Evolutionary conservation across 2,797 vertebrate species (phyloP).

Genomic region (Xenopus petersii): DNA sequence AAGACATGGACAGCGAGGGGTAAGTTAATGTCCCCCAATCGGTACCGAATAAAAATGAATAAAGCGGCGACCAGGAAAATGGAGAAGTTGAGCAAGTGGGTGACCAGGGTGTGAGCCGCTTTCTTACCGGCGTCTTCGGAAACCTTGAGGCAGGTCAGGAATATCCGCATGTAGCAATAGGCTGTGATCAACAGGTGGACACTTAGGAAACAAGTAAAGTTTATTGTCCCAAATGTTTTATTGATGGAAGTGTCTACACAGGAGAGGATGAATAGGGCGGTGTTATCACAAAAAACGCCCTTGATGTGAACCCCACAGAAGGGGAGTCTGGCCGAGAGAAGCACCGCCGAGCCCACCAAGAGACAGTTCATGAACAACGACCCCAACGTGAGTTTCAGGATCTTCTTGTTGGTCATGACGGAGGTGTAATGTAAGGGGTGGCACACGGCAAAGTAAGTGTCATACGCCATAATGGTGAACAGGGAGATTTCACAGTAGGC

Average conservation of each 20-base stretch:
- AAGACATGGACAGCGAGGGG: not conserved
- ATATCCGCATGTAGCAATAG: slow-evolving; percentile 13
- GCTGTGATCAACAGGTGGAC: not conserved
- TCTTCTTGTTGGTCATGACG: slow-evolving; percentile 16
- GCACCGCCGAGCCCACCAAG: not conserved
- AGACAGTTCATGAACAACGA: not conserved
- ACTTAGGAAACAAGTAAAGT: not conserved
- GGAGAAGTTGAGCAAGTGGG: not conserved
- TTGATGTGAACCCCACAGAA: slow-evolving; percentile 27
- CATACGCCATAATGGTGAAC: slow-evolving; percentile 24
- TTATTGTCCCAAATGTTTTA: not conserved
- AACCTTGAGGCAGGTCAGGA: not conserved
- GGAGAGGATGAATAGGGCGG: slow-evolving; percentile 18
- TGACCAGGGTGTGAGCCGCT: not conserved
- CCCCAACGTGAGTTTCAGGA: not conserved
- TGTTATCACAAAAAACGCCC: slow-evolving; percentile 35
- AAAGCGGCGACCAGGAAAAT: not conserved
- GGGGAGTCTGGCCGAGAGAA: not conserved
- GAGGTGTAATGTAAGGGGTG: slow-evolving; percentile 6
- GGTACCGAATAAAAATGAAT: slow-evolving; percentile 11
- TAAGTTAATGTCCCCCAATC: not conserved
- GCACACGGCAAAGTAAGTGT: slow-evolving; percentile 15
- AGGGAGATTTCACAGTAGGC: slow-evolving; percentile 9
- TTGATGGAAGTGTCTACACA: slow-evolving; percentile 7
- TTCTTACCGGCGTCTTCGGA: not conserved